These are phyloP conservation scores for Spialia ferax DNA, from an alignment of 2,888 invertebrate genomes.

Conservation along the genomic window DNA sequence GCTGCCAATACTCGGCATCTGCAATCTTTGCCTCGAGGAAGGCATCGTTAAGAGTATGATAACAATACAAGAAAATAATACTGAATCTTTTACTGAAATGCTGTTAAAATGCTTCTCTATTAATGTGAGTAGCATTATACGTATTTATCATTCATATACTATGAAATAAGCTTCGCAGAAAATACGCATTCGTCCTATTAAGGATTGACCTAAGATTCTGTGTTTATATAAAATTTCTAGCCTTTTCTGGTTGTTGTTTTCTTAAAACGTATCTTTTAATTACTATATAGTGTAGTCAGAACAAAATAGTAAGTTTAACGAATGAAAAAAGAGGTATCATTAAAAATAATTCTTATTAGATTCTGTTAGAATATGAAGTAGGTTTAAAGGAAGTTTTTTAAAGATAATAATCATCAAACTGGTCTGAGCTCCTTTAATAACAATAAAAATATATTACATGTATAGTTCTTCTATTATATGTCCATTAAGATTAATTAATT, in stretches of 20 bases:
- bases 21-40: conserved; percentile 75
- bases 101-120: conserved; percentile 72
- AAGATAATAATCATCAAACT: too few species aligned
- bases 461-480: too few species aligned
- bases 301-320: neutral
- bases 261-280: neutral
- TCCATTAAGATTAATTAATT: too few species aligned
- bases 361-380: neutral
- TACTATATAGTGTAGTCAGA: neutral
- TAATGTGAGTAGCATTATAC: conserved; percentile 66
- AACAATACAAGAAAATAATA: conserved; percentile 55
- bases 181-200: neutral
- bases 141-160: neutral
- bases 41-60: conserved; percentile 78
- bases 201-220: neutral
- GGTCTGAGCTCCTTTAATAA: too few species aligned
- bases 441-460: too few species aligned
- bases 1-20: conserved; percentile 71
- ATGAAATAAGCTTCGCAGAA: neutral
- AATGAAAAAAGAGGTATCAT: neutral
- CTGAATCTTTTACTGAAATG: conserved; percentile 70
- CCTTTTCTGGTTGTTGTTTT: neutral
- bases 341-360: neutral
- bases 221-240: neutral
- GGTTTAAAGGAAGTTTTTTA: too few species aligned